Evolutionary conservation across 2,797 vertebrate genomes (phyloP).

Genomic region (Avahi laniger): DNA sequence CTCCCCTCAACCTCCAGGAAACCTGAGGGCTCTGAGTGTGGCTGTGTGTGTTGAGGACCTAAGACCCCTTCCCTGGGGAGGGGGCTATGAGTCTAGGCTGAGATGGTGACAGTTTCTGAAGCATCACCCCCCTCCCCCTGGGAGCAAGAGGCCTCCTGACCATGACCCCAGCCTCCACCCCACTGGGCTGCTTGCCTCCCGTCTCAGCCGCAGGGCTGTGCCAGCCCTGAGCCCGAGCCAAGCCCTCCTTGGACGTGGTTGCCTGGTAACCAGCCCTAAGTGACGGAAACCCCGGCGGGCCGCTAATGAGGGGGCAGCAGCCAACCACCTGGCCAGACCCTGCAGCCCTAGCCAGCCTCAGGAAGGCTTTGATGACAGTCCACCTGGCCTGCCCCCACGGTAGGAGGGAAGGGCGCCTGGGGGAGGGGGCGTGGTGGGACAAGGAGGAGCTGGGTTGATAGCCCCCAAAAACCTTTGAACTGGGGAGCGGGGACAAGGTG

Average conservation of each 20-base stretch:
- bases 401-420: neutral
- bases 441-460: neutral
- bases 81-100: neutral
- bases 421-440: neutral
- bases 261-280: constrained; percentile 67
- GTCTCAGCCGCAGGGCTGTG: neutral
- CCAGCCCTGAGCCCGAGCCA: neutral
- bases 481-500: neutral
- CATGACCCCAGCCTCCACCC: neutral
- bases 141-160: neutral
- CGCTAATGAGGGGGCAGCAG: constrained; percentile 44
- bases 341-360: neutral
- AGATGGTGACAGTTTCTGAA: neutral
- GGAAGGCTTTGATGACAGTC: neutral
- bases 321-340: constrained; percentile 46
- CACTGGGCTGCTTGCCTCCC: neutral
- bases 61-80: neutral
- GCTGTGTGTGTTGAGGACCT: neutral
- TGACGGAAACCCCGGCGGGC: constrained; percentile 61
- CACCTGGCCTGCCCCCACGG: neutral
- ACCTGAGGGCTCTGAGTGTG: neutral
- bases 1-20: neutral
- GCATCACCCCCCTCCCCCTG: too few species aligned
- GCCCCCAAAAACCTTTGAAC: constrained; percentile 10
- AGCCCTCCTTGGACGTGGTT: constrained; percentile 29